Conservation (phyloP, 2,113 vertebrate species). For the Talpa occidentalis region DNA sequence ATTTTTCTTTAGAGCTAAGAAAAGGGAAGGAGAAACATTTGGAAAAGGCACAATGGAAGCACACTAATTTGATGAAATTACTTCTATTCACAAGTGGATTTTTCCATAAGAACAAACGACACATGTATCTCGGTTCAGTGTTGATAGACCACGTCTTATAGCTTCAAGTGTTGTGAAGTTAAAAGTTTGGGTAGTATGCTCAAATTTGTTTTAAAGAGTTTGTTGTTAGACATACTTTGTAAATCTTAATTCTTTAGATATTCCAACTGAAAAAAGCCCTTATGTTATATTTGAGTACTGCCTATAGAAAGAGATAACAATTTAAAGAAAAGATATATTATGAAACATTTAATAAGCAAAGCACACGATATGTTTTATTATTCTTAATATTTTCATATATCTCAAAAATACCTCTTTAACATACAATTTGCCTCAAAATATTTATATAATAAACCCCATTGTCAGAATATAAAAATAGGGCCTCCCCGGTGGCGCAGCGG, state of each 20-base stretch:
- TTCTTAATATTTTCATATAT: background rate
- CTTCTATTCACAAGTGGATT: background rate
- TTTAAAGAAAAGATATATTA: background rate
- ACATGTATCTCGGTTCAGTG: background rate
- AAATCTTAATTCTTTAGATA: conserved; percentile 27
- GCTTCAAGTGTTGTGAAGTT: background rate
- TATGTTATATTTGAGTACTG: background rate
- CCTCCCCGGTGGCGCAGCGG: too few relatives aligned
- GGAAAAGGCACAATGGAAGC: background rate
- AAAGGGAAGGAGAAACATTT: background rate
- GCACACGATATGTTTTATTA: background rate
- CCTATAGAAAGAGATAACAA: background rate
- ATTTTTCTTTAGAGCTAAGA: background rate
- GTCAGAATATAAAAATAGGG: background rate
- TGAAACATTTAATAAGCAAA: background rate
- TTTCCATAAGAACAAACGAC: background rate
- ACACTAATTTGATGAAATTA: background rate
- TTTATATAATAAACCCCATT: background rate
- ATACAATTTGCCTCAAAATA: background rate
- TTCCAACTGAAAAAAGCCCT: background rate
- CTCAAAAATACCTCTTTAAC: background rate
- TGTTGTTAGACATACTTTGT: background rate
- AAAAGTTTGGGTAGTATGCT: background rate
- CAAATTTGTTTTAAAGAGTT: background rate
- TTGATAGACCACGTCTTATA: background rate